phyloP scores from a whole-genome alignment of 2,797 vertebrate species.

The Danio tinwini region DNA sequence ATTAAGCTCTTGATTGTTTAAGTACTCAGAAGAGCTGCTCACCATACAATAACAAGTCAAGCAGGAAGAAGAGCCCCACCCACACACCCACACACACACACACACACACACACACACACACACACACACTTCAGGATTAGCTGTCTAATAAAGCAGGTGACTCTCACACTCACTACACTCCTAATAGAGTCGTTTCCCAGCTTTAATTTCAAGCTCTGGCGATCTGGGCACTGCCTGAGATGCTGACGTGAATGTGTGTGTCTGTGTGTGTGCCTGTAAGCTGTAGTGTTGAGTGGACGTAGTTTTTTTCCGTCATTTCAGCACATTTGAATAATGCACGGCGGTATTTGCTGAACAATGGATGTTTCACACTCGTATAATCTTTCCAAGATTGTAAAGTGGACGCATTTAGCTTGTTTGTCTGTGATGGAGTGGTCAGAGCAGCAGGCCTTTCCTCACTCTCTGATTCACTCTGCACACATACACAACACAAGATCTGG shows the following conservation, averaged over 20 bases:
- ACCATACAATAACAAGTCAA: conserved; percentile 17
- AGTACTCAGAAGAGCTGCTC: conserved; percentile 4
- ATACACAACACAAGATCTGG: neutral
- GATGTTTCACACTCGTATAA: neutral
- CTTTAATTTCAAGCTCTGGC: conserved; percentile 68
- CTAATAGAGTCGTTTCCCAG: conserved; percentile 60
- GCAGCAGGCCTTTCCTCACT: neutral
- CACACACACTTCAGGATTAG: conserved; percentile 60
- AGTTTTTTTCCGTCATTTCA: neutral
- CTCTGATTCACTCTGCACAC: no score
- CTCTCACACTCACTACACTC: conserved; percentile 57
- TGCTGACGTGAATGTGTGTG: conserved; percentile 1
- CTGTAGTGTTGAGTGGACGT: neutral
- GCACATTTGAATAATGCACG: conserved; percentile 8
- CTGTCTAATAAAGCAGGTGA: conserved; percentile 65
- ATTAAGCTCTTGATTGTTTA: conserved; percentile 47
- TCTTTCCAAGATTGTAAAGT: conserved; percentile 3
- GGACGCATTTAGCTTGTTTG: conserved; percentile 11
- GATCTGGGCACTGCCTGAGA: conserved; percentile 42
- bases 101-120: conserved; percentile 20
- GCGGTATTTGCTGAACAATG: neutral
- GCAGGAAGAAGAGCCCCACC: neutral
- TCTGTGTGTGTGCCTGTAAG: neutral
- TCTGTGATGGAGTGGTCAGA: neutral
- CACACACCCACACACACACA: neutral